These are phyloP conservation scores for Siniperca chuatsi DNA, from an alignment of 2,113 vertebrate genomes.

Conservation along the genomic window DNA sequence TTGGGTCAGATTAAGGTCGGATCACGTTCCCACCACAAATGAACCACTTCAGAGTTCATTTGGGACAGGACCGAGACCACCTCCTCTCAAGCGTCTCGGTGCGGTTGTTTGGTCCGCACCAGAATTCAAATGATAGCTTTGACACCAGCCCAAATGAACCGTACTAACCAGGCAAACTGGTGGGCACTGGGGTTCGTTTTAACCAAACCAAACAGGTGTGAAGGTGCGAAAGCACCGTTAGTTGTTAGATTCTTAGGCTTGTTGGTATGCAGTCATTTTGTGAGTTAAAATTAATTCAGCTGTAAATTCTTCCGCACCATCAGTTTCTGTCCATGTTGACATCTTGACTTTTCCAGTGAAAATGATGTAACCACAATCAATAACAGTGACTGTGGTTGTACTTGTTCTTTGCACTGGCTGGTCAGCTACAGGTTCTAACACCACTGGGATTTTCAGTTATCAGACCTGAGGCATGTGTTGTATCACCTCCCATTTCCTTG, in stretches of 20 bases:
- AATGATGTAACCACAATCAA: conserved; percentile 30
- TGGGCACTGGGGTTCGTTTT: not conserved
- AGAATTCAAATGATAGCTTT: not conserved
- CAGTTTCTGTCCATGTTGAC: conserved; percentile 8
- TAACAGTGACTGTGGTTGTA: conserved; percentile 35
- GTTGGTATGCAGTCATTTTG: not conserved
- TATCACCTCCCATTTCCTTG: conserved; percentile 37
- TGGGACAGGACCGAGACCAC: no score
- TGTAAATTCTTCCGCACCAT: not conserved
- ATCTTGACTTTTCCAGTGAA: conserved; percentile 15
- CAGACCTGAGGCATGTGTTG: conserved; percentile 12
- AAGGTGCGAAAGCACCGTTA: not conserved
- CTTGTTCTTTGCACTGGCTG: conserved; percentile 12
- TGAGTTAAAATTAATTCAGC: not conserved
- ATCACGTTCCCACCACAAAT: no score
- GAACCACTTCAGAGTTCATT: no score
- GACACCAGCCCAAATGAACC: not conserved
- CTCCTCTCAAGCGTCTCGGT: not conserved
- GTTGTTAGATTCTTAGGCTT: not conserved
- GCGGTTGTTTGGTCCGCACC: not conserved
- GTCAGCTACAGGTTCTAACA: not conserved
- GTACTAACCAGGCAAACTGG: not conserved
- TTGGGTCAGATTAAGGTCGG: no score
- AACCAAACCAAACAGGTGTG: not conserved
- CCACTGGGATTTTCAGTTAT: conserved; percentile 39